These are phyloP conservation scores for Etheostoma perlongum DNA, from an alignment of 2,797 vertebrate genomes.

Conservation along the genomic window DNA sequence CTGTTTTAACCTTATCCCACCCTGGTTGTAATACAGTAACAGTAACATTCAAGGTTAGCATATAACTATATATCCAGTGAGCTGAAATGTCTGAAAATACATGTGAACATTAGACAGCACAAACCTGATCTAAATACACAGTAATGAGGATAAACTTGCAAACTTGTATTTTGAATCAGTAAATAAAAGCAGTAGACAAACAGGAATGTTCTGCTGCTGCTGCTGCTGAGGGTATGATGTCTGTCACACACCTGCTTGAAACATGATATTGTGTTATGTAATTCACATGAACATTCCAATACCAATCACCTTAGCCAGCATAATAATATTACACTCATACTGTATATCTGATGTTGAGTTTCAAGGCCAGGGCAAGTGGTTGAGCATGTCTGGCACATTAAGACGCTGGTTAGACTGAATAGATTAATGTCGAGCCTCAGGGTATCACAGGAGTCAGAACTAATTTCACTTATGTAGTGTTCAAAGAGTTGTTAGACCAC, in stretches of 20 bases:
- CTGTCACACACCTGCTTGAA: conserved; percentile 61
- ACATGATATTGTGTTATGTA: conserved; percentile 55
- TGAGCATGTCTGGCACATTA: conserved; percentile 17
- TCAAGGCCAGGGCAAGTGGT: neutral
- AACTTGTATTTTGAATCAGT: conserved; percentile 8
- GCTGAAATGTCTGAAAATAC: conserved; percentile 5
- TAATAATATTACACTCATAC: neutral
- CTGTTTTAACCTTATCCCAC: conserved; percentile 28
- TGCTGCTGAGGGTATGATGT: conserved; percentile 40
- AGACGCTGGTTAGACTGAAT: conserved; percentile 16
- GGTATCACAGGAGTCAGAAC: conserved; percentile 22
- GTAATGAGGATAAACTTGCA: neutral
- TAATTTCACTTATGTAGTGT: conserved; percentile 29
- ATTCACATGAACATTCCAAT: conserved; percentile 53
- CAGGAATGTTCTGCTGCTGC: conserved; percentile 76
- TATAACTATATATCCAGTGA: neutral
- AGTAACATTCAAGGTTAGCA: conserved; percentile 22
- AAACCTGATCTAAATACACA: neutral
- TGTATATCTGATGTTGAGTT: conserved; percentile 12
- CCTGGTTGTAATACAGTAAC: conserved; percentile 23
- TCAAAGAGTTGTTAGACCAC: conserved; percentile 13
- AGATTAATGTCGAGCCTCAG: conserved; percentile 38
- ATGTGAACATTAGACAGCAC: neutral
- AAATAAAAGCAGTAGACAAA: conserved; percentile 65
- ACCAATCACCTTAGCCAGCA: conserved; percentile 8